Evolutionary conservation across 1,140 invertebrate genomes (phyloP).

Genomic region (Periplaneta americana): DNA sequence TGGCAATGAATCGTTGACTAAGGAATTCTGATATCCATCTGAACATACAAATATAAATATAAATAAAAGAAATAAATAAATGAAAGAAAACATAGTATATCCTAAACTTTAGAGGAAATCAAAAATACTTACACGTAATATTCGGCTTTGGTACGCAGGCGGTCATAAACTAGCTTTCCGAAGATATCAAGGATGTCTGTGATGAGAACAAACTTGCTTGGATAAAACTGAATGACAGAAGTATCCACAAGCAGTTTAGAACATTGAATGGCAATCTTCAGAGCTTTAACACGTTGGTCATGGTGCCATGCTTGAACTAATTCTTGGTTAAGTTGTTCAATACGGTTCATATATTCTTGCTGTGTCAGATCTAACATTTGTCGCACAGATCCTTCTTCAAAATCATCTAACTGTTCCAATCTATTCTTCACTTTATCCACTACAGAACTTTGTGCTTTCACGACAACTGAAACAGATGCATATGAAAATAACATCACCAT

Average conservation of each 20-base stretch:
- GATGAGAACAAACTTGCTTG: conserved; percentile 94
- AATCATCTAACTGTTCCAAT: conserved; percentile 90
- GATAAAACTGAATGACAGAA: conserved; percentile 89
- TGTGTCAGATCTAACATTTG: conserved; percentile 88
- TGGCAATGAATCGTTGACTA: too few relatives aligned
- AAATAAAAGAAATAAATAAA: too few relatives aligned
- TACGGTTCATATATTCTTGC: conserved; percentile 82
- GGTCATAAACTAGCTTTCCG: conserved; percentile 85
- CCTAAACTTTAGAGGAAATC: too few relatives aligned
- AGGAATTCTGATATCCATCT: too few relatives aligned
- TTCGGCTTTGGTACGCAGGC: conserved; percentile 74
- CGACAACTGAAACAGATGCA: conserved; percentile 49
- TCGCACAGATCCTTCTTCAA: conserved; percentile 82
- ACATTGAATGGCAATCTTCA: conserved; percentile 95
- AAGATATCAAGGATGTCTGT: conserved; percentile 95
- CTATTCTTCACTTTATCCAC: conserved; percentile 87
- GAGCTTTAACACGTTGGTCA: conserved; percentile 90
- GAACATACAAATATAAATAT: too few relatives aligned
- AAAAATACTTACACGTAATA: conserved; percentile 53
- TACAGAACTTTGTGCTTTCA: conserved; percentile 69
- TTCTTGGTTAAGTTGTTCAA: conserved; percentile 87
- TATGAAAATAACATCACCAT: neutral
- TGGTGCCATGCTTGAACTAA: conserved; percentile 84
- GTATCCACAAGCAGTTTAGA: conserved; percentile 88
- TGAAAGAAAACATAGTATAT: too few relatives aligned